Percentiles rank a stretch among this genome's conserved stretches.
These are phyloP conservation scores for Habroteleia sp. DNA, from an alignment of 2,888 invertebrate genomes.

Conservation along the genomic window DNA sequence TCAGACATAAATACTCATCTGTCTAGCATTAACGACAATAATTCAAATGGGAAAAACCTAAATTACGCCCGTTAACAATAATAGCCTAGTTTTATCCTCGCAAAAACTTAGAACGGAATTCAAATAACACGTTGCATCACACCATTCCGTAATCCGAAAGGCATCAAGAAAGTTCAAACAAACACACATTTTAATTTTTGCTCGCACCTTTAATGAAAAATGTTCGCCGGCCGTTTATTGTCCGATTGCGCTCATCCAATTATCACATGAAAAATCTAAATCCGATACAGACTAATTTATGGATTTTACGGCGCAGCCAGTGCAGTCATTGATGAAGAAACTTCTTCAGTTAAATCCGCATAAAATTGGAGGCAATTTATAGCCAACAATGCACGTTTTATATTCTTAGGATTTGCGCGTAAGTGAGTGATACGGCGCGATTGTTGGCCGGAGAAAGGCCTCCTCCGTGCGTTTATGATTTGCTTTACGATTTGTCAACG, in stretches of 20 bases:
- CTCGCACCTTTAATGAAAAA: constrained; percentile 23
- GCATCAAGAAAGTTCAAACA: constrained; percentile 13
- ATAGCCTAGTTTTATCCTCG: constrained; percentile 4
- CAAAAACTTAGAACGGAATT: constrained; percentile 18
- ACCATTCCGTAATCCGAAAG: constrained; percentile 11
- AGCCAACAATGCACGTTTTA: constrained; percentile 45
- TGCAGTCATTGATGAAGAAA: constrained; percentile 49
- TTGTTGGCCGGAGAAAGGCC: constrained; percentile 56
- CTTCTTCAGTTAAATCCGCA: constrained; percentile 43
- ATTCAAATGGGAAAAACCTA: neutral
- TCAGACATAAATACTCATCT: neutral
- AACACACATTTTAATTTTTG: constrained; percentile 29
- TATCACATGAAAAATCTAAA: constrained; percentile 25
- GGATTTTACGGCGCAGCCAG: constrained; percentile 3
- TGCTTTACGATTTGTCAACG: constrained; percentile 65
- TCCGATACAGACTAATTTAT: constrained; percentile 41
- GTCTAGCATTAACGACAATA: neutral
- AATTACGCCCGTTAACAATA: constrained; percentile 16
- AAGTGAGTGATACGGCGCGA: constrained; percentile 51
- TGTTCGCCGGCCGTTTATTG: constrained; percentile 37
- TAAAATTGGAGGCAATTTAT: constrained; percentile 56
- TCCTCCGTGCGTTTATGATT: constrained; percentile 63
- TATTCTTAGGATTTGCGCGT: constrained; percentile 46
- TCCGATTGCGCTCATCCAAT: constrained; percentile 37
- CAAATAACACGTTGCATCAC: constrained; percentile 14